Conservation (phyloP, 2,888 invertebrate species). For the Drosophila atripex region DNA sequence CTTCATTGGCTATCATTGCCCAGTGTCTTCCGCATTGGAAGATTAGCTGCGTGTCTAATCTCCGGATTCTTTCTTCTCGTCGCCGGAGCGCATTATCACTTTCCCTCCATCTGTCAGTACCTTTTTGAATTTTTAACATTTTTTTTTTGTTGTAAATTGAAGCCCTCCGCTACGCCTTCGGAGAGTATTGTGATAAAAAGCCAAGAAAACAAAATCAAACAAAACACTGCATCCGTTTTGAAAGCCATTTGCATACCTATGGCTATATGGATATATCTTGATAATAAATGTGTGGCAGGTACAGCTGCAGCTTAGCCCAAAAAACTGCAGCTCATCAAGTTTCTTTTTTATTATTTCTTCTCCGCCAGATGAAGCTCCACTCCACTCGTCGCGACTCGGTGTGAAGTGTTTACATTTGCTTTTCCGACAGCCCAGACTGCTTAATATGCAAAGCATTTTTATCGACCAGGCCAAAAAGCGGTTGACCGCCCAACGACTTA, state of each 20-base stretch:
- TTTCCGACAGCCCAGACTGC: slow-evolving; percentile 35
- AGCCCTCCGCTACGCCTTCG: slow-evolving; percentile 33
- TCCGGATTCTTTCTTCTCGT: slow-evolving; percentile 42
- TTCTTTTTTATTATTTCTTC: slow-evolving; percentile 33
- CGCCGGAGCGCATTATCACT: slow-evolving; percentile 32
- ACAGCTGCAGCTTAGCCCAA: slow-evolving; percentile 49
- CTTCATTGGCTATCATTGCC: slow-evolving; percentile 2
- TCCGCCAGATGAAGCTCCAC: slow-evolving; percentile 20
- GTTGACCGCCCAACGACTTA: slow-evolving; percentile 60
- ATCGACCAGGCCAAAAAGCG: slow-evolving; percentile 61
- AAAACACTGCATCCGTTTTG: slow-evolving; percentile 54
- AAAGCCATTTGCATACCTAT: slow-evolving; percentile 43
- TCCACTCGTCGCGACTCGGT: slow-evolving; percentile 6
- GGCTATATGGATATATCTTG: slow-evolving; percentile 7
- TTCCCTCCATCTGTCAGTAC: slow-evolving; percentile 51
- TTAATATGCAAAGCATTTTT: slow-evolving; percentile 69
- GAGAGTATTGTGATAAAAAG: slow-evolving; percentile 16
- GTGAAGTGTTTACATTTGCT: slow-evolving; percentile 75
- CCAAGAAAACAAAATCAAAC: slow-evolving; percentile 28
- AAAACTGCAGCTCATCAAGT: slow-evolving; percentile 46
- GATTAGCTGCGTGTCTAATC: slow-evolving; percentile 45
- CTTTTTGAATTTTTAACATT: not conserved
- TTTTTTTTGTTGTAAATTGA: slow-evolving; percentile 26
- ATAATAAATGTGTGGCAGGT: slow-evolving; percentile 44
- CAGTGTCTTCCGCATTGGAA: slow-evolving; percentile 61